These are phyloP conservation scores for Agonum fuliginosum DNA, from an alignment of 2,888 invertebrate species.

Conservation along the genomic window DNA sequence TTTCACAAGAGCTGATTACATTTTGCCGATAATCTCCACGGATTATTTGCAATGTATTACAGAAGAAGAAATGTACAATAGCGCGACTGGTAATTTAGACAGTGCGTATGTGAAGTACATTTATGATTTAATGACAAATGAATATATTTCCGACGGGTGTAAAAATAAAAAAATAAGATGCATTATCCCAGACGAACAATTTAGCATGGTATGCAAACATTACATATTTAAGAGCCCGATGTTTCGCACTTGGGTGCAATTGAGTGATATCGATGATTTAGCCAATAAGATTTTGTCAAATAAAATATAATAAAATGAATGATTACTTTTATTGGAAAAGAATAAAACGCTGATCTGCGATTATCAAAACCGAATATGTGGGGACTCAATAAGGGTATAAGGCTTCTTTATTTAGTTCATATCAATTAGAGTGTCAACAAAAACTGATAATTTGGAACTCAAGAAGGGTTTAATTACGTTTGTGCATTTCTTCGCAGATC, in stretches of 20 bases:
- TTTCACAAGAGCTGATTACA: constrained; percentile 59
- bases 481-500: too few relatives aligned
- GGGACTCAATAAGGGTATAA: too few relatives aligned
- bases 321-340: too few relatives aligned
- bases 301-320: too few relatives aligned
- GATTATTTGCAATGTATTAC: constrained; percentile 60
- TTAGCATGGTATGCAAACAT: constrained; percentile 32
- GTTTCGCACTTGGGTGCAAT: constrained; percentile 43
- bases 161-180: constrained; percentile 61
- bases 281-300: constrained; percentile 38
- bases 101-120: constrained; percentile 60
- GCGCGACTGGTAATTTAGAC: constrained; percentile 56
- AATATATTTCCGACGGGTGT: constrained; percentile 59
- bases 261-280: constrained; percentile 23
- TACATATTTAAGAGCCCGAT: constrained; percentile 3
- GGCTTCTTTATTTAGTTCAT: too few relatives aligned
- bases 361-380: too few relatives aligned
- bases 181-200: constrained; percentile 61
- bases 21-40: constrained; percentile 60
- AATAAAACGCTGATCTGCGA: too few relatives aligned
- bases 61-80: not conserved
- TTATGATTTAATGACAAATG: constrained; percentile 57
- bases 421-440: too few relatives aligned
- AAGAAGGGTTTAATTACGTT: too few relatives aligned
- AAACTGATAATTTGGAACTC: too few relatives aligned